These are phyloP conservation scores for Holothuria glaberrima DNA, from an alignment of 35 echinoderm and acorn worm genomes.

Conservation along the genomic window DNA sequence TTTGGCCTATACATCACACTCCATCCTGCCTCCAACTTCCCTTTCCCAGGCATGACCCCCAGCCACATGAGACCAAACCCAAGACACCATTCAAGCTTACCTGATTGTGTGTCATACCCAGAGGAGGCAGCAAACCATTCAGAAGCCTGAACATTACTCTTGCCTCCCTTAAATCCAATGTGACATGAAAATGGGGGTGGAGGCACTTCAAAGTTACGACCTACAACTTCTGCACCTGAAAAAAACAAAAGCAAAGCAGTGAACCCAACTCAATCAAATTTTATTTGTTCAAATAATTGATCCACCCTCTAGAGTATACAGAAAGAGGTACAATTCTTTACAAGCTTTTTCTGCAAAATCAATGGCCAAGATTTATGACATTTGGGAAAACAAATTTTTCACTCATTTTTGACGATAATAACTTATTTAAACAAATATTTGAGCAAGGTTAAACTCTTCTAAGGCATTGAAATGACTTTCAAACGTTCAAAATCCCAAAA, in stretches of 20 bases:
- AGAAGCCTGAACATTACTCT: background rate
- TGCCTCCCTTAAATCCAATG: background rate
- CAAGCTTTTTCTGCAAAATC: too few species aligned
- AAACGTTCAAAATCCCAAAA: too few species aligned
- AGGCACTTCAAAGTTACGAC: background rate
- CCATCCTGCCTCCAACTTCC: too few species aligned
- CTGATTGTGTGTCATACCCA: slow-evolving; percentile 47
- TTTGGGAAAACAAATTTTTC: too few species aligned
- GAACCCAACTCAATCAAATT: background rate
- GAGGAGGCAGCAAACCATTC: slow-evolving; percentile 24
- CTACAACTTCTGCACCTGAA: background rate
- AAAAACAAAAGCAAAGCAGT: background rate
- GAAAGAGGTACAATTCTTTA: too few species aligned
- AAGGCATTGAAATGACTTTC: background rate
- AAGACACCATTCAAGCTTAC: background rate
- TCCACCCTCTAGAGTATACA: too few species aligned
- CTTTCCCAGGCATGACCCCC: too few species aligned
- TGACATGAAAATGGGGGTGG: slow-evolving; percentile 46
- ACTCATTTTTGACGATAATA: background rate
- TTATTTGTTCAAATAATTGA: too few species aligned
- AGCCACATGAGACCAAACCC: background rate
- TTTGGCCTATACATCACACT: too few species aligned
- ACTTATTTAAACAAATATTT: background rate
- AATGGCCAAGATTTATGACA: too few species aligned
- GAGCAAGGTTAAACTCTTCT: background rate